These are phyloP conservation scores for Syrrhaptes paradoxus DNA, from an alignment of 2,113 vertebrate species.

Conservation along the genomic window DNA sequence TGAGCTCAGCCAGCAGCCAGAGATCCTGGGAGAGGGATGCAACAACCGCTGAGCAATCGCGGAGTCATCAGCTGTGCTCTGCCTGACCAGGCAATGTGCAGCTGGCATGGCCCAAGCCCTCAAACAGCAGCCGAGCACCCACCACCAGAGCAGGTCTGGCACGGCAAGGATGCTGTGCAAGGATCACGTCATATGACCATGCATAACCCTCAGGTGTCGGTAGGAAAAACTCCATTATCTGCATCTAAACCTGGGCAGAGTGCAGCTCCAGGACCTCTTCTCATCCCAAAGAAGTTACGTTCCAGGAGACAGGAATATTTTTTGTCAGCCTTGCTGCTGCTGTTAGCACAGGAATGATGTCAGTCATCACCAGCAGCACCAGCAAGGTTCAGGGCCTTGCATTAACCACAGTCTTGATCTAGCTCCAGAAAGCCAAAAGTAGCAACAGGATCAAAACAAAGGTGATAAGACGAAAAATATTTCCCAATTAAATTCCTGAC, in stretches of 20 bases:
- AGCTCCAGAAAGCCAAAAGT: neutral
- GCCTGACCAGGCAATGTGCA: neutral
- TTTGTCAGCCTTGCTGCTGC: neutral
- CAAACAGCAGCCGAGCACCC: accelerated
- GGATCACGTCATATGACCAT: accelerated
- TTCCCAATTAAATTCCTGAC: neutral
- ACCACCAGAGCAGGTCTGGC: accelerated
- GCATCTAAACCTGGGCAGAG: neutral
- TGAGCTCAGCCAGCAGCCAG: neutral
- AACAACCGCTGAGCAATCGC: neutral
- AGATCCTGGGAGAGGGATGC: neutral
- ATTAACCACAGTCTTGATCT: neutral
- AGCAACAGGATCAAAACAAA: neutral
- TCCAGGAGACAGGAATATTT: neutral
- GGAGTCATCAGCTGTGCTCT: neutral
- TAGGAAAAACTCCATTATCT: constrained; percentile 12
- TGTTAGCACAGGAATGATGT: neutral
- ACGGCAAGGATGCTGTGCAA: neutral
- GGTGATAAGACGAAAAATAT: neutral
- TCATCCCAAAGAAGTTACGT: neutral
- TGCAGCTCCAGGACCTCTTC: neutral
- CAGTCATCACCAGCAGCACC: neutral
- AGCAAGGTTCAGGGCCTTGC: neutral
- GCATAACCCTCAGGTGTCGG: neutral
- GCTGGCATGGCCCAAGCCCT: neutral